These are phyloP conservation scores for Montipora capricornis DNA, from an alignment of 64 coral and sea anemone genomes.

Conservation along the genomic window DNA sequence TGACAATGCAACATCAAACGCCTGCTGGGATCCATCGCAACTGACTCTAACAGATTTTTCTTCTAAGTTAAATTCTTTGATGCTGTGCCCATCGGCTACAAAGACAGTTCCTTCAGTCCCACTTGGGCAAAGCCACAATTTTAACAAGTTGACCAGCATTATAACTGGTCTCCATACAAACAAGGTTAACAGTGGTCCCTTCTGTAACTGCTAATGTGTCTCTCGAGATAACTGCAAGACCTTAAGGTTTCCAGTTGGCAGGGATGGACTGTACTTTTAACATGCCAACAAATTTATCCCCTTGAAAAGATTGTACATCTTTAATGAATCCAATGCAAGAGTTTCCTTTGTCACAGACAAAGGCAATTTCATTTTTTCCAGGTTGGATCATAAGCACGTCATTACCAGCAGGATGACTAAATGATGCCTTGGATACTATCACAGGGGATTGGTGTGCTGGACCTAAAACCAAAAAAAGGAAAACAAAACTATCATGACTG, in stretches of 20 bases:
- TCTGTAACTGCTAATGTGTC: conserved; percentile 45
- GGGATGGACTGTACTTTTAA: conserved; percentile 28
- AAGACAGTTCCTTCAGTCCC: conserved; percentile 10
- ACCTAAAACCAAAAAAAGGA: no score
- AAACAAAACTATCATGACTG: no score
- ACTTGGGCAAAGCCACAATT: conserved; percentile 21
- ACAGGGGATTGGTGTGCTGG: no score
- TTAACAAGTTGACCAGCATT: conserved; percentile 39
- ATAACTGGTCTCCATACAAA: neutral
- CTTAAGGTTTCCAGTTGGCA: conserved; percentile 55
- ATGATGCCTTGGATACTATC: no score
- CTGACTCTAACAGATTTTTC: neutral
- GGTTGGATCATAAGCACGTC: neutral
- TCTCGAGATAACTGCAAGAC: conserved; percentile 32
- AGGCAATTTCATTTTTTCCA: conserved; percentile 75
- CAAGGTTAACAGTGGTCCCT: conserved; percentile 21
- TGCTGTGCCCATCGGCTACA: conserved; percentile 44
- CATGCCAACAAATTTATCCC: conserved; percentile 50
- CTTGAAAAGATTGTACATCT: conserved; percentile 47
- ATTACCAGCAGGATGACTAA: no score
- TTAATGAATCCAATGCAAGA: conserved; percentile 72
- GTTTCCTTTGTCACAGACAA: conserved; percentile 85
- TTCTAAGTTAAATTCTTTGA: conserved; percentile 27
- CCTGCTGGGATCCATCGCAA: conserved; percentile 20
- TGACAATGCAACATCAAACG: conserved; percentile 62